These are phyloP conservation scores for Elysia crispata DNA, from an alignment of 2,888 invertebrate species.

Conservation along the genomic window DNA sequence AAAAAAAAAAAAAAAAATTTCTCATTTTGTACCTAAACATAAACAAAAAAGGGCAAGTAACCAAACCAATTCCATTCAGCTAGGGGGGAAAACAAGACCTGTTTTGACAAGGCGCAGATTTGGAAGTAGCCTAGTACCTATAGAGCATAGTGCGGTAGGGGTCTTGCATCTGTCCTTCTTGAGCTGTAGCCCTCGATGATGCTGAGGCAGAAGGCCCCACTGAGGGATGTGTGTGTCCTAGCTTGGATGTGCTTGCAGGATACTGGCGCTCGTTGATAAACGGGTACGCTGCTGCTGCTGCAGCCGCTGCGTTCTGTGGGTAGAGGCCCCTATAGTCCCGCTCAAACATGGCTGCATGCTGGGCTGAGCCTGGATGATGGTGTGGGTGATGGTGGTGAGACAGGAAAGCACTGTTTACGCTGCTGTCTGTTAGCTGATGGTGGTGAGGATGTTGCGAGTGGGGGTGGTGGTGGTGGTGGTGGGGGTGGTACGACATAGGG, in stretches of 20 bases:
- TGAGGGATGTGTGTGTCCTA: conserved; percentile 54
- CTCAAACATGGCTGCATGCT: conserved; percentile 68
- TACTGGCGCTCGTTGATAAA: conserved; percentile 75
- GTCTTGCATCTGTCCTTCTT: conserved; percentile 71
- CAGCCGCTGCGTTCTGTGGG: conserved; percentile 23
- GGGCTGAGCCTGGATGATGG: conserved; percentile 61
- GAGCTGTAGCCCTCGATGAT: conserved; percentile 53
- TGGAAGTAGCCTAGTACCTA: conserved; percentile 49
- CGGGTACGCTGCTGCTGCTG: conserved; percentile 64
- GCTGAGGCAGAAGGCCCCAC: conserved; percentile 49
- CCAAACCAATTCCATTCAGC: no score
- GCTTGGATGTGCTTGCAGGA: conserved; percentile 65
- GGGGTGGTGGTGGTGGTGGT: conserved; percentile 44
- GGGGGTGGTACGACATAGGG: conserved; percentile 66
- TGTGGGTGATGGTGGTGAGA: conserved; percentile 55
- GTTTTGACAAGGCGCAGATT: no score
- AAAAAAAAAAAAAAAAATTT: no score
- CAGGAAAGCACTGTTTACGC: conserved; percentile 71
- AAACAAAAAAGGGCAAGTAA: no score
- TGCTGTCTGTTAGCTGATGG: conserved; percentile 70
- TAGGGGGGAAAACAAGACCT: no score
- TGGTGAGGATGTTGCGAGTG: conserved; percentile 48
- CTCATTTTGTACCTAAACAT: no score
- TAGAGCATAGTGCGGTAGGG: conserved; percentile 75
- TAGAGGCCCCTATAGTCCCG: conserved; percentile 59